phyloP scores from a whole-genome alignment of 2,888 invertebrate genomes.

The Agrenia bidenticulata region DNA sequence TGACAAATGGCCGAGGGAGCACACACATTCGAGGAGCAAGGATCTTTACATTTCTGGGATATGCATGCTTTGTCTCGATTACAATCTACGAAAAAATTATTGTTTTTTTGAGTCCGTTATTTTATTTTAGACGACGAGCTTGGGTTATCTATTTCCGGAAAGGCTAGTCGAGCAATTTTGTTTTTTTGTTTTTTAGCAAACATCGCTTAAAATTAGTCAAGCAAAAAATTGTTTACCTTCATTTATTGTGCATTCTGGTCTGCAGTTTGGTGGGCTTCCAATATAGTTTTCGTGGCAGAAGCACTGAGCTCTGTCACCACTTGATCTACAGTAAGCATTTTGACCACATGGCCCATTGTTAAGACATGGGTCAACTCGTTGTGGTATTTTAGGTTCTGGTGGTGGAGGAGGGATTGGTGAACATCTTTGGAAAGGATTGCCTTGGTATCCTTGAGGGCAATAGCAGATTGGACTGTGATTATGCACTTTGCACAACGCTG shows the following conservation, averaged over 20 bases:
- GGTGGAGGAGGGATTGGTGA: conserved; percentile 44
- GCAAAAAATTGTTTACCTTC: neutral
- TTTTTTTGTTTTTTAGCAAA: neutral
- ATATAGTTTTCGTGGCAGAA: conserved; percentile 17
- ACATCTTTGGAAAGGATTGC: conserved; percentile 51
- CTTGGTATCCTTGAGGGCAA: conserved; percentile 48
- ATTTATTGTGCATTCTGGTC: conserved; percentile 72
- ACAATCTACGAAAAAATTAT: conserved; percentile 66
- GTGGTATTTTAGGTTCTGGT: conserved; percentile 21
- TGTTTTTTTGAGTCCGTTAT: neutral
- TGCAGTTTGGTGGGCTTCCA: conserved; percentile 60
- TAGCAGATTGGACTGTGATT: conserved; percentile 45
- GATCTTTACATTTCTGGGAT: conserved; percentile 69
- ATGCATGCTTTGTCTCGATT: conserved; percentile 77
- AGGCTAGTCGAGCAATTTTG: no score
- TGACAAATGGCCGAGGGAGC: conserved; percentile 65
- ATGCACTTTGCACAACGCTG: conserved; percentile 40
- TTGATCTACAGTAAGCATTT: neutral
- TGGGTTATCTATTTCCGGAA: no score
- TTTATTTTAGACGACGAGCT: no score
- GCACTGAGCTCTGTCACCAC: conserved; percentile 11
- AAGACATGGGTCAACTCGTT: conserved; percentile 12
- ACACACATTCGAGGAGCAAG: conserved; percentile 60
- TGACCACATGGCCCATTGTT: conserved; percentile 17
- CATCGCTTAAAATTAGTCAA: no score